Conservation (phyloP, 1,140 invertebrate species). For the Orchestia grillus region DNA sequence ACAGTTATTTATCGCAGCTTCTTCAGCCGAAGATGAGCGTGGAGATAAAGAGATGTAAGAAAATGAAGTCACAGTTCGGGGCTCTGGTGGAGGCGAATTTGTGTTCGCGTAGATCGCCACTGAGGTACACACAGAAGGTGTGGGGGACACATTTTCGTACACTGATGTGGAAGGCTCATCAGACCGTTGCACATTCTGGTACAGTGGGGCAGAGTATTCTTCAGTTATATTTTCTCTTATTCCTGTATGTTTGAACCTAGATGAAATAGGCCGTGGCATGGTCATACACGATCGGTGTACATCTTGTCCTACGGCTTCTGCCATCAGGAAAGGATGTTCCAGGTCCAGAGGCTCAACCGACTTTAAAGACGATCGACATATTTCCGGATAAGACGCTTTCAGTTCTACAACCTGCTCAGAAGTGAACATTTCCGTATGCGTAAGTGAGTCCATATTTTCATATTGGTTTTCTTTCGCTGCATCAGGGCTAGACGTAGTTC, state of each 20-base stretch:
- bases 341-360: constrained; percentile 31
- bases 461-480: constrained; percentile 7
- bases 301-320: background rate
- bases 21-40: background rate
- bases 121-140: background rate
- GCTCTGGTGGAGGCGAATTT: background rate
- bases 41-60: constrained; percentile 14
- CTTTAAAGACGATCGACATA: background rate
- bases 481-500: background rate
- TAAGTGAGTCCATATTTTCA: constrained; percentile 1
- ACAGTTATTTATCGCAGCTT: background rate
- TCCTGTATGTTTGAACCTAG: background rate
- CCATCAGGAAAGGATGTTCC: constrained; percentile 17
- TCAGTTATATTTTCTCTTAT: background rate
- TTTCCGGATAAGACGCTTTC: background rate
- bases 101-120: background rate
- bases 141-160: constrained; percentile 3
- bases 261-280: background rate
- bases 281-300: background rate
- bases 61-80: constrained; percentile 19
- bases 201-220: background rate
- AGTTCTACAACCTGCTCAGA: background rate
- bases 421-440: background rate
- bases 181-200: background rate
- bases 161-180: background rate